phyloP scores from a whole-genome alignment of 2,113 vertebrate species.

The Haemorhous mexicanus region DNA sequence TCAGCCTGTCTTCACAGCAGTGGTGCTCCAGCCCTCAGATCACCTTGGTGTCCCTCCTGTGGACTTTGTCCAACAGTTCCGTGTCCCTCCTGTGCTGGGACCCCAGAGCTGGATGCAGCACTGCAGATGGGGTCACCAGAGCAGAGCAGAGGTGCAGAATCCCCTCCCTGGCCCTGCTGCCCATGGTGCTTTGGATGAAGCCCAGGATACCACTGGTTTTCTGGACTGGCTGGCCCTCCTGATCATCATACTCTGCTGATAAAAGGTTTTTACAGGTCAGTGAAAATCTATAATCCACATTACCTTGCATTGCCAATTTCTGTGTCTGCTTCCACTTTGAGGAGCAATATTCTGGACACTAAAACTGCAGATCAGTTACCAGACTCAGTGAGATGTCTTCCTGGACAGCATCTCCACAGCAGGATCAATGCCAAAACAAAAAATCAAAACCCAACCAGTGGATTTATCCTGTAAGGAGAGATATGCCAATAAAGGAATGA shows the following conservation, averaged over 20 bases:
- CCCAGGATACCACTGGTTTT: fast-evolving
- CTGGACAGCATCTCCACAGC: background rate
- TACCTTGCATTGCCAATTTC: background rate
- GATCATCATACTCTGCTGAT: background rate
- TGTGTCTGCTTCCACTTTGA: background rate
- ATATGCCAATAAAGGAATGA: background rate
- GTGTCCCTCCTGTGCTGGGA: background rate
- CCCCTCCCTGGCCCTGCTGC: fast-evolving
- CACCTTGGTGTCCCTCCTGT: too few species aligned
- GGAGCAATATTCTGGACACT: background rate
- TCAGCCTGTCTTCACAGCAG: background rate
- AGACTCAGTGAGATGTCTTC: background rate
- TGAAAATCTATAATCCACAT: background rate
- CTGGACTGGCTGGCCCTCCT: background rate
- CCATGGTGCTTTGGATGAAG: fast-evolving
- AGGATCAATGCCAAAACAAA: background rate
- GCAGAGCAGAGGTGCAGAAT: background rate
- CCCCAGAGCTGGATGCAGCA: background rate
- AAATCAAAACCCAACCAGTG: background rate
- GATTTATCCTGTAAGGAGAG: background rate
- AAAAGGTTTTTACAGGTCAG: background rate
- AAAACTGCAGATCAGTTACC: background rate
- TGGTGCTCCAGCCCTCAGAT: background rate
- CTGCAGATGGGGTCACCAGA: background rate
- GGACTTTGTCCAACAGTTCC: fast-evolving